Evolutionary conservation across 2,797 vertebrate genomes (phyloP), one percentile per base, ranked within the genome.

Genomic region (Tympanoctomys barrerae): DNA sequence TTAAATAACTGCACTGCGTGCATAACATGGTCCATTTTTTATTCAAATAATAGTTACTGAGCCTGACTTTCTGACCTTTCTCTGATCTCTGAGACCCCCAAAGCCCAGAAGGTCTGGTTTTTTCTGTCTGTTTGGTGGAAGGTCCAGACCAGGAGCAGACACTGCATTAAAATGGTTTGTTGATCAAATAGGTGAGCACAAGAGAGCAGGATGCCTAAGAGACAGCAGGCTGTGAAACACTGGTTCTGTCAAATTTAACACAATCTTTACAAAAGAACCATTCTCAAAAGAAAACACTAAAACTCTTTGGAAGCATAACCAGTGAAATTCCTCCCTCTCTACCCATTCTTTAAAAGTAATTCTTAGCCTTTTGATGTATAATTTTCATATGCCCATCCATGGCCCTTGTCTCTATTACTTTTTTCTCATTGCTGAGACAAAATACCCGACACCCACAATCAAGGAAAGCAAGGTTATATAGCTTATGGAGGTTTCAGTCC

Each of bases 241-340:
- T 7, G 66, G 26, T 24, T 73, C 39, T 73, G 77, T 64, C 75
- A 24, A 66, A 52, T 89, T 93, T 84, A 89, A 52, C 73, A 73
- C 84, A 94, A 79, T 52, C 36, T 86, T 68, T 80, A 79, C 46
- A 78, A 86, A 87, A 52, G 8, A 26, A 87, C 70, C 13, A 19
- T 84, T 96, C 66, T 75, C 64, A 7, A 94, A 78, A 91, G n/a
- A 66, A 84, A 33, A 79, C 28, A 33, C 22, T 24, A 31, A 90
- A 92, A 66, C 11, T 7, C 26, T 26, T 85, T 54, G 83, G 70
- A 81, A 78, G 54, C 31, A 22, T 3, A 93, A 39, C 42, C 5
- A 70, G 54, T 33, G 77, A 89, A 94, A 83, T 71, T 71, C 11
- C 18, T 61, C 22, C 7, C 11, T 42, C 31, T 5, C 61, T 12